phyloP scores from a whole-genome alignment of 2,113 vertebrate genomes.

The Motacilla tschutschensis region DNA sequence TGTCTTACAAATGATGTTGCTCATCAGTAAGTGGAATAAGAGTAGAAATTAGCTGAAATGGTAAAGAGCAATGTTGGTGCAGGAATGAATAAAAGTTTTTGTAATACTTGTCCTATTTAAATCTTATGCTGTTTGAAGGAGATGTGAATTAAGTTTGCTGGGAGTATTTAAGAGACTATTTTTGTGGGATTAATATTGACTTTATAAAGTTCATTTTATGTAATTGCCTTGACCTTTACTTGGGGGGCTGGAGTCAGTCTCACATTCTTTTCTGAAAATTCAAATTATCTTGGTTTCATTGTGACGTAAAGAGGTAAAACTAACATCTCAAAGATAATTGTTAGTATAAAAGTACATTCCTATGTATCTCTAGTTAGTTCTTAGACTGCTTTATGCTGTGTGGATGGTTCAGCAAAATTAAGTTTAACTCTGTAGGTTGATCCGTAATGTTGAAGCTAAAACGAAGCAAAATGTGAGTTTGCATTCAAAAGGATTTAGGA shows the following conservation, averaged over 20 bases:
- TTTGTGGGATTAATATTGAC: constrained; percentile 19
- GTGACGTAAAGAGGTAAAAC: neutral
- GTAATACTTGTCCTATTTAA: neutral
- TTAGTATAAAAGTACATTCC: neutral
- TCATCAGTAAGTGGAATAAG: neutral
- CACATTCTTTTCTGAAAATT: neutral
- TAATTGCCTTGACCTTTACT: neutral
- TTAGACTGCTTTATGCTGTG: neutral
- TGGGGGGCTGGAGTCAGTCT: neutral
- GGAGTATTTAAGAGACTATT: neutral
- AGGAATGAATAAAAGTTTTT: neutral
- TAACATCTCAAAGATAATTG: neutral
- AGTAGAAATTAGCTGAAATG: neutral
- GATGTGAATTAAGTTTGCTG: neutral
- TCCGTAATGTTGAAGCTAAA: neutral
- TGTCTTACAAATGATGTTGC: neutral
- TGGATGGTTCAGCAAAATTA: neutral
- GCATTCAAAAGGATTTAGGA: neutral
- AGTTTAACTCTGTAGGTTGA: neutral
- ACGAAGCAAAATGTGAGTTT: neutral
- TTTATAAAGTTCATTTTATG: constrained; percentile 2
- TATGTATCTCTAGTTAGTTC: neutral
- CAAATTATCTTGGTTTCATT: neutral
- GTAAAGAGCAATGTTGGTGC: neutral
- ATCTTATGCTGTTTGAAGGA: neutral